Evolutionary conservation across 2,888 invertebrate genomes (phyloP).

Genomic region (Omphaloscelis lunosa): DNA sequence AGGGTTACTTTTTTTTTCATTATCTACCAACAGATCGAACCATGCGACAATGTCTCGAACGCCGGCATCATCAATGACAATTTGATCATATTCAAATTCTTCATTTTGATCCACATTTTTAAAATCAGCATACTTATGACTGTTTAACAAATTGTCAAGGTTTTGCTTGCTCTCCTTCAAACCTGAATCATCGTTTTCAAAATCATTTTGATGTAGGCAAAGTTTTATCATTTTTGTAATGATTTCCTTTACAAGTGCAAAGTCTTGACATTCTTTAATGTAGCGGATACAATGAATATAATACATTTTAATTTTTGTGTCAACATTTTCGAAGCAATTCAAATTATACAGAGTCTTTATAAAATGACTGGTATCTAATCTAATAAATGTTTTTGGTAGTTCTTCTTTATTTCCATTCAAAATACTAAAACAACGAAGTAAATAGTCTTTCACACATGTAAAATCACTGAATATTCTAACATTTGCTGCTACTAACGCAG

Average conservation of each 20-base stretch:
- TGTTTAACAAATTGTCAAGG: slow-evolving; percentile 25
- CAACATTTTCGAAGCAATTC: too few species aligned
- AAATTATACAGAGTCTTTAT: too few species aligned
- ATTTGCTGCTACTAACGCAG: not conserved
- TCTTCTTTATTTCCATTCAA: slow-evolving; percentile 18
- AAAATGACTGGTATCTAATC: not conserved
- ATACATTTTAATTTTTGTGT: too few species aligned
- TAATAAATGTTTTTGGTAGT: not conserved
- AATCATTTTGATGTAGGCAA: not conserved
- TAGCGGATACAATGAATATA: too few species aligned
- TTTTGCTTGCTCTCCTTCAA: slow-evolving; percentile 22
- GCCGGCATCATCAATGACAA: not conserved
- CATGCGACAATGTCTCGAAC: slow-evolving; percentile 28
- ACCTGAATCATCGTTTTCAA: slow-evolving; percentile 16
- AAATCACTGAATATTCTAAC: not conserved
- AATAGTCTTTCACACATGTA: not conserved
- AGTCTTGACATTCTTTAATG: not conserved
- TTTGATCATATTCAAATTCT: slow-evolving; percentile 11
- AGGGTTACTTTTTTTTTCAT: slow-evolving; percentile 16
- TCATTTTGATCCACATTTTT: slow-evolving; percentile 14
- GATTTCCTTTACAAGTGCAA: not conserved
- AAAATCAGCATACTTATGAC: slow-evolving; percentile 18
- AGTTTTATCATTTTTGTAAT: not conserved
- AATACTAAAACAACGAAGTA: not conserved
- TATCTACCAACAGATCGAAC: slow-evolving; percentile 24